phyloP scores from a whole-genome alignment of 2,888 invertebrate genomes.

The Leptothorax acervorum region DNA sequence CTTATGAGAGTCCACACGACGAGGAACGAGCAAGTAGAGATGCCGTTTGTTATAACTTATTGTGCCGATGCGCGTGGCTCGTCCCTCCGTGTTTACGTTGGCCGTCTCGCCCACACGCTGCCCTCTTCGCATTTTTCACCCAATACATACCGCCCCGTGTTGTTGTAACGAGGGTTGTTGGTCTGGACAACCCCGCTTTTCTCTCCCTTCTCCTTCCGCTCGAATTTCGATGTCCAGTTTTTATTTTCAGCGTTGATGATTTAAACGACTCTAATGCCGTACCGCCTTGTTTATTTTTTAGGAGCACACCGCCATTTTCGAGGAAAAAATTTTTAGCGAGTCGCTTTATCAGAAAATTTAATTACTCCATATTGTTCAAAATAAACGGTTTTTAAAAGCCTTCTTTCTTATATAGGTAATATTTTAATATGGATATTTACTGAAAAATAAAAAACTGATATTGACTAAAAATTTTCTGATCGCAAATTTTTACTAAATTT shows the following conservation, averaged over 20 bases:
- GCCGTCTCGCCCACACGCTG: conserved; percentile 69
- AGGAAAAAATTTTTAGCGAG: background rate
- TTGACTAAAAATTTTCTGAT: background rate
- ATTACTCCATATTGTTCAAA: background rate
- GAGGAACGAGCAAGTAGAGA: conserved; percentile 60
- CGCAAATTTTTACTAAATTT: background rate
- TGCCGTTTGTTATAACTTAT: conserved; percentile 79
- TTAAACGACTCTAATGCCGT: background rate
- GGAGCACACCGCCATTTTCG: background rate
- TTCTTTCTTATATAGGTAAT: background rate
- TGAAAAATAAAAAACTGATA: background rate
- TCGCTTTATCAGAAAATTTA: background rate
- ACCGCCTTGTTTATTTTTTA: conserved; percentile 2
- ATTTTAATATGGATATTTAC: background rate
- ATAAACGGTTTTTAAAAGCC: background rate
- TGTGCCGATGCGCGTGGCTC: conserved; percentile 71
- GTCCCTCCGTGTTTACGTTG: conserved; percentile 69
- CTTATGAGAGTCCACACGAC: conserved; percentile 29
- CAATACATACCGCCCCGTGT: conserved; percentile 32
- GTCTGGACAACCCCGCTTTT: background rate
- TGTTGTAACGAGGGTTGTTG: conserved; percentile 34
- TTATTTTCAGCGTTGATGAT: conserved; percentile 7
- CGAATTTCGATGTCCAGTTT: conserved; percentile 38
- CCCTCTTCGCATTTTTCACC: conserved; percentile 46
- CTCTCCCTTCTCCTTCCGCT: background rate